Evolutionary conservation across 2,888 invertebrate genomes (phyloP), one percentile per base, ranked within the genome.

Genomic region (Heliconius erato): DNA sequence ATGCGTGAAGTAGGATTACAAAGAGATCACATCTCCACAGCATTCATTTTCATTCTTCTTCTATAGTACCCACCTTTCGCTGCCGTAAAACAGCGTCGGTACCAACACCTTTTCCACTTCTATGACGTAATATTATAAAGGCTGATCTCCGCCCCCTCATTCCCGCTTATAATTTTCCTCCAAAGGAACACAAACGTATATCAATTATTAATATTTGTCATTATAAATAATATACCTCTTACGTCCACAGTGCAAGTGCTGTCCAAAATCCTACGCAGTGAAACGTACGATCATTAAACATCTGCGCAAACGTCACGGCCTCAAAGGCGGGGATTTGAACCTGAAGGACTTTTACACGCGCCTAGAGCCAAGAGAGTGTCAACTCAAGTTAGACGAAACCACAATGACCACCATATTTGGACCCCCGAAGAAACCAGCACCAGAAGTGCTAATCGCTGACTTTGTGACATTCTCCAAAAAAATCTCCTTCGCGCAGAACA

Each of bases 211-310:
- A 26, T 26, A 72, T 32, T 32, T 2, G 2, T 2, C 32, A 32
- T 32, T 32, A 32, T 32, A 32, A 32, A 1, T 40, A 40, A 40
- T 40, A 40, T 28, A 40, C 0, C 7, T 72, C 5, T 23, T 19
- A 28, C 14, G 7, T 28, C 19, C 23, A n/a, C 92, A 96, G 96
- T 96, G 96, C 89, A 94, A 95, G 86, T 89, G 93, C 80, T 96
- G 96, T 85, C 91, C 94, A 4, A 96, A 96, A 87, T 91, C 93
- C 0, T 96, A 94, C 85, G 93, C 95, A 28, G 93, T 94, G 12
- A 94, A 94, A 83, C 92, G 94, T 65, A 94, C 96, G 1, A 92
- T 96, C 80, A 86, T 95, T 4, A 93, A 92, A 49, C 96, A 96
- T 86, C 87, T 96, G n/a, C 91, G 93, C 0, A 92, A 92, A 71